Base-by-base conservation (phyloP, 2,888 invertebrate genomes). In the Cerceris rybyensis region DNA sequence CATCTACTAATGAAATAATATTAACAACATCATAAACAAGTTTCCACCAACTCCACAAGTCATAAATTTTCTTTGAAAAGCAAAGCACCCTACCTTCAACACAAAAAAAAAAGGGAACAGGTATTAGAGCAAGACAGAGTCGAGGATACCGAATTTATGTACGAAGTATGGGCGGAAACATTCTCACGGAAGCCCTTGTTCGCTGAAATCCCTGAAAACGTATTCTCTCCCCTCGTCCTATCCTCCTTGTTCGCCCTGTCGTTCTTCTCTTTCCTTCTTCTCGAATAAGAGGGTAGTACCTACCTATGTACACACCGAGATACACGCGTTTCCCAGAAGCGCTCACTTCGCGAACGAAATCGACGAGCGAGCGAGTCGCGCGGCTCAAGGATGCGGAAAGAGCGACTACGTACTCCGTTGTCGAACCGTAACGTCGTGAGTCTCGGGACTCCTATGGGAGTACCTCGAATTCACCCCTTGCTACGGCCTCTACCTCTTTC, bases 371-470 rank as follows among this genome's bases (percentile, higher is more conserved):
- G 75, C 59, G 72, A 82, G 78, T 80, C 80, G 74, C 70, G 59
- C 59, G 64, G 67, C 75, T 87, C 84, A 82, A 86, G 88, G 86
- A 87, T 86, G 88, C 82, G 85, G 85, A 88, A 87, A 86, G 84
- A 85, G 80, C 78, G 82, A 82, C 72, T 77, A 72, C 81, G 83
- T 79, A 73, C 80, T 80, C 69, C 78, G 69, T 83, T 86, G 85
- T 84, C 86, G 86, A 88, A 88, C 83, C 86, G 82, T 85, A 82
- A 86, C 81, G 82, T 84, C 83, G 84, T 72, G 82, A 88, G 85
- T 84, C 78, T 82, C 80, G 79, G 73, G 77, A 72, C 76, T 82
- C 85, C 77, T 78, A 28, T 64, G 80, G 66, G 84, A 84, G 78
- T 82, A 82, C 79, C 68, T 63, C 68, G 75, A 72, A 78, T 68